Base-by-base conservation (phyloP, 1,140 invertebrate species). In the Monomorium pharaonis region DNA sequence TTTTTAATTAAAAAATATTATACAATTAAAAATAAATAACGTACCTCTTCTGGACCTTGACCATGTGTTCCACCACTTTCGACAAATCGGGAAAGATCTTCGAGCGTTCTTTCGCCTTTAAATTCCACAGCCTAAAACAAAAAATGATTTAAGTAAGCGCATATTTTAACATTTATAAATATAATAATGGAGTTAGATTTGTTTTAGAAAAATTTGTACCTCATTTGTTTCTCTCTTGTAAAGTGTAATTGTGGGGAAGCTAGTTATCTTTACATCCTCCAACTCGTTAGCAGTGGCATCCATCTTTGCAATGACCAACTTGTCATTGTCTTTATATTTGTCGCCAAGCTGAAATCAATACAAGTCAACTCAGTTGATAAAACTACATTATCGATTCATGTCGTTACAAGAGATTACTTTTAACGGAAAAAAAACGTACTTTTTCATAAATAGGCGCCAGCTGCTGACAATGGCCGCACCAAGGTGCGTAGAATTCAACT, bases 401-500 rank as follows among this genome's bases (percentile, higher is more conserved):
- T 18, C 16, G 24, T 44, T 85, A 78, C n/a, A 18, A 37, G 4
- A 2, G 6, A 84, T n/a, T n/a, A n/a, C 44, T 33, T 67, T 44
- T n/a, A 27, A 84, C 3, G 27, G 24, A n/a, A 67, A 54, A 4
- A 44, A 58, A 49, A 90, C 88, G 78, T 91, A 96, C 95, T 89
- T 95, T 92, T 88, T 99, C 99, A 95, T 99, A 99, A 95, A 99
- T 99, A 37, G 99, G 99, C 87, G 96, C 98, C 89, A 99, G 96
- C 94, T 99, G 98, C 95, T 99, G 99, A 96, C 99, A 99, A 94
- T 99, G 99, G 85, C 98, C 97, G 94, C 98, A 98, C 99, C 99
- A 99, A 84, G 99, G 98, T 51, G 99, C 99, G 95, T 99, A 99
- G 96, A 99, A 99, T 96, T 99, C 99, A 89, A 99, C 99, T 84